These are phyloP conservation scores for Caiman crocodilus DNA, from an alignment of 2,797 vertebrate species.

Conservation along the genomic window DNA sequence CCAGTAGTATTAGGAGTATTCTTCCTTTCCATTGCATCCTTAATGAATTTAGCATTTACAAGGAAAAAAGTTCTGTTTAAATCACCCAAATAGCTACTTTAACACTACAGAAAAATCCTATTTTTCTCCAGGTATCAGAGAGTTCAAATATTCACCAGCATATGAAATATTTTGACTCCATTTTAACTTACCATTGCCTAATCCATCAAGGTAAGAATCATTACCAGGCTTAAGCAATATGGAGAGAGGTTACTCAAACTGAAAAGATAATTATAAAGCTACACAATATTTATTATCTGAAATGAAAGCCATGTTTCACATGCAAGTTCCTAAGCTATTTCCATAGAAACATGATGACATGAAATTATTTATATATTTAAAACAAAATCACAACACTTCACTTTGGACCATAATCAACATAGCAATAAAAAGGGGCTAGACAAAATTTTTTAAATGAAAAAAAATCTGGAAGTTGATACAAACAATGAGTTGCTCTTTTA, in stretches of 20 bases:
- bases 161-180: constrained; percentile 24
- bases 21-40: constrained; percentile 19
- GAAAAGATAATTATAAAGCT: constrained; percentile 35
- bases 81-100: constrained; percentile 22
- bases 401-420: not conserved
- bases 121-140: not conserved
- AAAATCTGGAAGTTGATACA: not conserved
- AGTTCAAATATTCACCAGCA: constrained; percentile 32
- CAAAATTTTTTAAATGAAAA: not conserved
- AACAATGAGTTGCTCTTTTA: not conserved
- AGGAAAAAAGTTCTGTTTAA: not conserved
- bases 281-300: not conserved
- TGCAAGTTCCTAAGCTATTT: not conserved
- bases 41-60: not conserved
- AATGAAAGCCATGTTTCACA: not conserved
- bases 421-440: not conserved
- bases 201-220: constrained; percentile 40
- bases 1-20: not conserved
- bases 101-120: constrained; percentile 1
- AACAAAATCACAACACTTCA: constrained; percentile 20
- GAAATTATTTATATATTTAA: constrained; percentile 21
- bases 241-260: constrained; percentile 30
- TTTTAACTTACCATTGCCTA: constrained; percentile 22
- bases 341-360: not conserved
- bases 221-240: not conserved